These are phyloP conservation scores for Lepidocyrtinus sp. DNA, from an alignment of 2,888 invertebrate genomes.

Conservation along the genomic window DNA sequence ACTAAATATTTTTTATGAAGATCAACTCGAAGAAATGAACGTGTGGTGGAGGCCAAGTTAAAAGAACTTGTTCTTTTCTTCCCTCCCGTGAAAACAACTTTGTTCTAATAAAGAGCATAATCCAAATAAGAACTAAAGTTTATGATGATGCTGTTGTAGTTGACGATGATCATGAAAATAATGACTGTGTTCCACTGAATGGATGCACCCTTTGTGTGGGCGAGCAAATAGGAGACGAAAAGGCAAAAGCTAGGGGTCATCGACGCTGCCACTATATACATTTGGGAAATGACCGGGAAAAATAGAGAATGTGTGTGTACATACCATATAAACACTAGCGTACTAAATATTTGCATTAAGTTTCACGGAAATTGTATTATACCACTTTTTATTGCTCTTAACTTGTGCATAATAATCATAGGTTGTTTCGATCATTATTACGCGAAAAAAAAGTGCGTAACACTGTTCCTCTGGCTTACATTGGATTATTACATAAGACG, in stretches of 20 bases:
- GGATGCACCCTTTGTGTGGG: constrained; percentile 40
- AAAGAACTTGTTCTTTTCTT: constrained; percentile 27
- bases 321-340: background rate
- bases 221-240: constrained; percentile 52
- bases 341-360: background rate
- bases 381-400: constrained; percentile 10
- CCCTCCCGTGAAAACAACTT: constrained; percentile 13
- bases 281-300: constrained; percentile 36
- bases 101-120: constrained; percentile 35
- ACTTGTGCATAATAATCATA: constrained; percentile 54
- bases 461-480: background rate
- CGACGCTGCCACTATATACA: constrained; percentile 52
- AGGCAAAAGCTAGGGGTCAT: constrained; percentile 46
- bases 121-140: constrained; percentile 44
- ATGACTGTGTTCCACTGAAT: constrained; percentile 43
- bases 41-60: background rate
- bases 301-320: constrained; percentile 16
- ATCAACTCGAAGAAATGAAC: background rate
- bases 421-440: constrained; percentile 37
- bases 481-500: constrained; percentile 10
- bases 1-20: background rate
- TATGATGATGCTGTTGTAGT: constrained; percentile 40
- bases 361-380: constrained; percentile 6
- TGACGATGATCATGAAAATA: constrained; percentile 20
- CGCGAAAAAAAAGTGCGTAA: constrained; percentile 38